A percentile compares a stretch with the other conserved stretches of the same genome.
Evolutionary conservation across 2,888 invertebrate species (phyloP).

Genomic region (Gonocerus acuteangulatus): DNA sequence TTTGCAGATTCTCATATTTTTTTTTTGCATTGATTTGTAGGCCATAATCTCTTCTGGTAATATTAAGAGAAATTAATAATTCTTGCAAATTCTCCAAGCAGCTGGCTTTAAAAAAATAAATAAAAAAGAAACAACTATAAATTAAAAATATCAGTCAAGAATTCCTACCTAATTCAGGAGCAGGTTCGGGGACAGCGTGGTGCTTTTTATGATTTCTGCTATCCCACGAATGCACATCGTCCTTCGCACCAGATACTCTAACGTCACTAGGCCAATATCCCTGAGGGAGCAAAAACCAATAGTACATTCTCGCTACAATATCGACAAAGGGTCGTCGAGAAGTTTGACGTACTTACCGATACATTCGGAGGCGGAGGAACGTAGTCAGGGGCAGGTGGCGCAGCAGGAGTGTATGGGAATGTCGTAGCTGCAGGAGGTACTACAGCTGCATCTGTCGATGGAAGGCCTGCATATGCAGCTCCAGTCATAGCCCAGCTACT

Average conservation of each 20-base stretch:
- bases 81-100: too few species aligned
- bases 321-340: too few species aligned
- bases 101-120: too few species aligned
- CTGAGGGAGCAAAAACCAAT: neutral
- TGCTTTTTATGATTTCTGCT: conserved; percentile 14
- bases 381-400: conserved; percentile 14
- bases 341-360: conserved; percentile 4
- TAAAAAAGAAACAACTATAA: too few species aligned
- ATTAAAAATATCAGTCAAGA: too few species aligned
- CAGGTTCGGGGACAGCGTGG: neutral
- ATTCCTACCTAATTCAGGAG: conserved; percentile 14
- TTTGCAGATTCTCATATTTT: too few species aligned
- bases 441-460: conserved; percentile 18
- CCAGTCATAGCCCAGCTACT: neutral
- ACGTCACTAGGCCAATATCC: conserved; percentile 11
- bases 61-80: too few species aligned
- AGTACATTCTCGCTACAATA: neutral
- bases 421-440: conserved; percentile 25
- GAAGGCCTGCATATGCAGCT: conserved; percentile 21
- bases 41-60: too few species aligned
- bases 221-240: conserved; percentile 14
- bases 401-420: conserved; percentile 23
- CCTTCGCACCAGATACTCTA: conserved; percentile 9
- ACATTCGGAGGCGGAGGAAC: conserved; percentile 13
- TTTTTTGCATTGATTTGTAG: too few species aligned